These are phyloP conservation scores for Aegotheles bennettii DNA, from an alignment of 2,113 vertebrate species.

Conservation along the genomic window DNA sequence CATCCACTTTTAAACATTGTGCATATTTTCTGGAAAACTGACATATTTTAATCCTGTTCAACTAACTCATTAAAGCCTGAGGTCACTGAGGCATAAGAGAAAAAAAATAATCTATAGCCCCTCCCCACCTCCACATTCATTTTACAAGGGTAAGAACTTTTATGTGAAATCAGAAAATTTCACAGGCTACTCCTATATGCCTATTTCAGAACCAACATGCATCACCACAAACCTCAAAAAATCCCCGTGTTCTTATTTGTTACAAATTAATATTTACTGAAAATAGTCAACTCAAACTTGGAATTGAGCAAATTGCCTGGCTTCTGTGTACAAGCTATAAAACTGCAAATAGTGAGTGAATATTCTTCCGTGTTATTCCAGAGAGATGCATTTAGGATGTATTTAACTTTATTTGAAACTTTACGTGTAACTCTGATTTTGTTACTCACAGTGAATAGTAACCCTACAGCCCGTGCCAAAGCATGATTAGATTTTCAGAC, in stretches of 20 bases:
- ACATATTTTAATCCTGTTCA: neutral
- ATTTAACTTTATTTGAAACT: neutral
- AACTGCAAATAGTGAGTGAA: neutral
- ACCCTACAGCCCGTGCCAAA: neutral
- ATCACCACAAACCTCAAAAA: neutral
- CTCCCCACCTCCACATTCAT: fast-evolving
- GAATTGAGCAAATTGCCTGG: neutral
- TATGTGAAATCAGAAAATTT: neutral
- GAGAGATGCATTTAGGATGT: neutral
- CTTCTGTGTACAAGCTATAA: neutral
- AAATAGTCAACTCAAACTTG: neutral
- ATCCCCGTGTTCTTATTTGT: neutral
- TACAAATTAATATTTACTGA: neutral
- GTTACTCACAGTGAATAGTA: neutral
- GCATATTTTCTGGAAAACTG: neutral
- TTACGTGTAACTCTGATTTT: neutral
- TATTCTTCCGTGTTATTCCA: neutral
- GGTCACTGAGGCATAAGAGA: neutral
- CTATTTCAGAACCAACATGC: neutral
- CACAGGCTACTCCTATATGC: neutral
- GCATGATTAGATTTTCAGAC: neutral
- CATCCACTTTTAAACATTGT: neutral
- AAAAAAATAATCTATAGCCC: neutral
- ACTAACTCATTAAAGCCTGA: neutral
- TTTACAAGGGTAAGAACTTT: neutral